Evolutionary conservation across 2,113 vertebrate genomes (phyloP).

Genomic region (Takifugu bimaculatus): DNA sequence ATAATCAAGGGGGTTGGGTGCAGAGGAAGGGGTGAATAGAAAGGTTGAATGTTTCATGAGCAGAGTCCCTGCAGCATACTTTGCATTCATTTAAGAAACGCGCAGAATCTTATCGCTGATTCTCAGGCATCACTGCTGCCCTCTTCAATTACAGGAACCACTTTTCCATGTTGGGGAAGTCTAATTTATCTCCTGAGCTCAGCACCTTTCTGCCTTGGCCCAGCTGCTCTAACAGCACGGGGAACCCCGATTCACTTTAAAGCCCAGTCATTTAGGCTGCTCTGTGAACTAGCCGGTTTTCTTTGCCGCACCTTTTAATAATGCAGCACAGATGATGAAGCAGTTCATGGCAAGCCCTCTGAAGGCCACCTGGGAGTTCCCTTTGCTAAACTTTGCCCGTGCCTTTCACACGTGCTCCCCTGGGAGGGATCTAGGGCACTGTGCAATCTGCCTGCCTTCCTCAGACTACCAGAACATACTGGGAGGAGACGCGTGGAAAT

Average conservation of each 20-base stretch:
- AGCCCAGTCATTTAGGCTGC: slow-evolving; percentile 20
- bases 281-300: slow-evolving; percentile 21
- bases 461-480: slow-evolving; percentile 34
- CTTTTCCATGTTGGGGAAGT: slow-evolving; percentile 9
- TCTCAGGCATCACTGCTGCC: slow-evolving; percentile 7
- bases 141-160: slow-evolving; percentile 6
- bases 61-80: slow-evolving; percentile 50
- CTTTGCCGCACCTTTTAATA: slow-evolving; percentile 38
- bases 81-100: slow-evolving; percentile 57
- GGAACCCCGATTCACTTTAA: slow-evolving; percentile 1
- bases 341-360: slow-evolving; percentile 30
- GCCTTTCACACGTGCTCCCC: slow-evolving; percentile 30
- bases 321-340: slow-evolving; percentile 44
- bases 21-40: slow-evolving; percentile 32
- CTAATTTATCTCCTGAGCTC: slow-evolving; percentile 19
- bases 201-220: not conserved
- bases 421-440: slow-evolving; percentile 41
- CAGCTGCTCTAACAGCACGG: not conserved
- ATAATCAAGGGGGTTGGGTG: slow-evolving; percentile 37
- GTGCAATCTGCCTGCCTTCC: slow-evolving; percentile 49
- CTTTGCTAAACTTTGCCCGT: slow-evolving; percentile 32
- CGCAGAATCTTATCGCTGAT: slow-evolving; percentile 23
- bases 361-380: slow-evolving; percentile 26
- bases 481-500: slow-evolving; percentile 48
- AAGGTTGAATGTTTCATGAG: slow-evolving; percentile 70